Percentiles rank a stretch among this genome's conserved stretches.
Conservation (phyloP, 2,888 invertebrate genomes). For the Chromoteleia sp. region DNA sequence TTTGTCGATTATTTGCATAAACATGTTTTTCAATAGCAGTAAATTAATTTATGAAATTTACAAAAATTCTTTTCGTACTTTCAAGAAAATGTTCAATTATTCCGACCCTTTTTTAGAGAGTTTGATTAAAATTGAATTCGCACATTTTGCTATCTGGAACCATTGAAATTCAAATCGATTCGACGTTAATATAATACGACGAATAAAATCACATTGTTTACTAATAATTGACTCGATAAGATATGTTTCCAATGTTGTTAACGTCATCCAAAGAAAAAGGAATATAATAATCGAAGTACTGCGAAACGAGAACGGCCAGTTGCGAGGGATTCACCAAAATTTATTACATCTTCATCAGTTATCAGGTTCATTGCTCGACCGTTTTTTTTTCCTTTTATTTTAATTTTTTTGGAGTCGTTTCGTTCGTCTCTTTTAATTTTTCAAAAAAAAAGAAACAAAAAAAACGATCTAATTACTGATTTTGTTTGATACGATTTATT, state of each 20-base stretch:
- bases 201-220: slow-evolving; percentile 51
- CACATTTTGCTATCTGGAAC: slow-evolving; percentile 23
- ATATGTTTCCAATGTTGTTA: slow-evolving; percentile 16
- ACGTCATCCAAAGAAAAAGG: slow-evolving; percentile 18
- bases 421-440: not conserved
- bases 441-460: no score
- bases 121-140: slow-evolving; percentile 3
- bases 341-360: not conserved
- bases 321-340: not conserved
- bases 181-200: slow-evolving; percentile 6
- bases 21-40: not conserved
- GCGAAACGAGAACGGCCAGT: not conserved
- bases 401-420: not conserved
- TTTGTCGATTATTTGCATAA: slow-evolving; percentile 21
- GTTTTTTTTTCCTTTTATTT: not conserved
- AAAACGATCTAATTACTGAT: not conserved
- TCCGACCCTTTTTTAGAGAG: not conserved
- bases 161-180: slow-evolving; percentile 58
- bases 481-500: not conserved
- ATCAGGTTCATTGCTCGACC: not conserved
- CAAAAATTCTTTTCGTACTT: not conserved
- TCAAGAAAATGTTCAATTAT: no score
- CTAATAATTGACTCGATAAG: slow-evolving; percentile 58
- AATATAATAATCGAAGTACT: slow-evolving; percentile 1
- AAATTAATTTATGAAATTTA: not conserved